Evolutionary conservation across 2,113 vertebrate genomes (phyloP), one percentile per base, ranked within the genome.

Genomic region (Halcyon malimbica): DNA sequence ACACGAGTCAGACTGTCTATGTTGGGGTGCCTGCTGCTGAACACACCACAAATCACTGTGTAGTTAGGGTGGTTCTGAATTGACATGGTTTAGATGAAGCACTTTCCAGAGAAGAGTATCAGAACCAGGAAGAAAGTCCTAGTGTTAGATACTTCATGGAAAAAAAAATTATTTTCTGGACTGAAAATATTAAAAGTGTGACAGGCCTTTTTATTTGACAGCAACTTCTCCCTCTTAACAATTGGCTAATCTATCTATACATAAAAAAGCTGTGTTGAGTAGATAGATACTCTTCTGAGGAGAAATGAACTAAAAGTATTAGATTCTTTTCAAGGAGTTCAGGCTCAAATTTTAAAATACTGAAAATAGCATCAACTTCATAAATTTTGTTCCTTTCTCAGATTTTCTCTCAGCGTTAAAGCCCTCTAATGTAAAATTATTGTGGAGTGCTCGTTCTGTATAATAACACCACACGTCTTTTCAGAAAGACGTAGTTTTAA

Each of bases 41-140:
- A 24, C 2, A 0, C 11, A 31, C 23, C 60, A 65, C 16, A 53
- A 31, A 53, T 42, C n/a, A 4, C 37, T 54, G 4, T 1, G 4
- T 41, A 35, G 16, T n/a, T 35, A 50, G 29, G 28, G 5, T 13
- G 13, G 21, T n/a, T 60, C 29, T 28, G n/a, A 78, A 48, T 87
- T 53, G 18, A 20, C 1, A 5, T 23, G 67, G 31, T 41, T 83
- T 50, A 39, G 83, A 57, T 10, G 2, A 89, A 83, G 51, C 53
- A 19, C 28, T 44, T 54, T 29, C 41, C 68, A 73, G 59, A 60
- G 26, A 23, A 28, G 21, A 69, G 29, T 23, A 16, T 31, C 28
- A 24, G 41, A 48, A 79, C 18, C 7, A 51, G 62, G 23, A 83
- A 60, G 17, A 41, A 83, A 65, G 51, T 37, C 18, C 24, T 59